A percentile compares a stretch with the other conserved stretches of the same genome.
phyloP scores from a whole-genome alignment of 2,888 invertebrate species.

The Clistopyga incitator region DNA sequence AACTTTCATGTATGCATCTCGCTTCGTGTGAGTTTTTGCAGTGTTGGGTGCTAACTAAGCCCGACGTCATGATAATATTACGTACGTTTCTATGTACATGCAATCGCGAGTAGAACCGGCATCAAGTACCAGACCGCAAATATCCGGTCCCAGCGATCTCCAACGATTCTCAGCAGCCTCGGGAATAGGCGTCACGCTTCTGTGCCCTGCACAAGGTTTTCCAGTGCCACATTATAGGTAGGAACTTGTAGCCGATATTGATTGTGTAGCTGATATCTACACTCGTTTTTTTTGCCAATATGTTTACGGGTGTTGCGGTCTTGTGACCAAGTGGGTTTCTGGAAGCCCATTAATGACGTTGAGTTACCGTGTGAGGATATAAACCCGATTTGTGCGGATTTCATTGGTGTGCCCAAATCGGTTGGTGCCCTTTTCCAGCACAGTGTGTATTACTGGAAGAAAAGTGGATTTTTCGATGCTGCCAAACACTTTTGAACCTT shows the following conservation, averaged over 20 bases:
- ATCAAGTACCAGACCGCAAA: constrained; percentile 86
- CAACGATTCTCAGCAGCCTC: constrained; percentile 80
- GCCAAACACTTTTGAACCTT: background rate
- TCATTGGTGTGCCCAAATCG: background rate
- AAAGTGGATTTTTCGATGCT: background rate
- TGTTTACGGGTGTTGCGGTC: background rate
- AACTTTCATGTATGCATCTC: background rate
- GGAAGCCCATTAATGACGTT: background rate
- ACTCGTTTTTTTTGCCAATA: background rate
- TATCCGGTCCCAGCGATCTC: constrained; percentile 83
- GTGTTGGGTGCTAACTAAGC: background rate
- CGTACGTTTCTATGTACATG: constrained; percentile 37
- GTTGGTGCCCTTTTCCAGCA: constrained; percentile 75
- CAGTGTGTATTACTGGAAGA: constrained; percentile 40
- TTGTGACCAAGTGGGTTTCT: background rate
- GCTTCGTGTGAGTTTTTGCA: background rate
- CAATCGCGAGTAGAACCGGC: constrained; percentile 85
- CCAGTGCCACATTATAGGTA: constrained; percentile 85
- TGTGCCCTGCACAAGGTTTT: constrained; percentile 85
- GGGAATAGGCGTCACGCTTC: constrained; percentile 81
- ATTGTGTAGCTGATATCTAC: background rate
- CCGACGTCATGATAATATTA: constrained; percentile 23
- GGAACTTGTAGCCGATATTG: constrained; percentile 69
- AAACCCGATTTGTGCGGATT: background rate
- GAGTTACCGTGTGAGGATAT: background rate